Conservation (phyloP, 2,888 invertebrate species). For the Stenotaenia linearis region DNA sequence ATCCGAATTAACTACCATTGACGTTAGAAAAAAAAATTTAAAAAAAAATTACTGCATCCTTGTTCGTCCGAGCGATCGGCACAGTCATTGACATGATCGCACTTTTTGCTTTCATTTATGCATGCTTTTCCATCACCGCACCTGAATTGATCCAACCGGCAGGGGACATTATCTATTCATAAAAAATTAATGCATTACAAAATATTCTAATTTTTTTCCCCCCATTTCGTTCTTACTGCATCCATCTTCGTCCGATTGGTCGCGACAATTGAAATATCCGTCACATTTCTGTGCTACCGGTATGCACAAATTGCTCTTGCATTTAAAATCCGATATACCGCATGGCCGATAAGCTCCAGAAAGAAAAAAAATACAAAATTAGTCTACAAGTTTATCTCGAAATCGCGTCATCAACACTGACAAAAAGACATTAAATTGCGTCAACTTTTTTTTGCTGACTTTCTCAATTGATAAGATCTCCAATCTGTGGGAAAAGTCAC, state of each 20-base stretch:
- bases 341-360: conserved; percentile 79
- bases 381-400: not conserved
- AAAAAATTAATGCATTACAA: not conserved
- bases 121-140: conserved; percentile 75
- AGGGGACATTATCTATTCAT: conserved; percentile 47
- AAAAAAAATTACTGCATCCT: conserved; percentile 68
- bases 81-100: conserved; percentile 86
- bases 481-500: no score
- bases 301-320: conserved; percentile 73
- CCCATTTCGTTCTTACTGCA: conserved; percentile 54
- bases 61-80: conserved; percentile 85
- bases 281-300: conserved; percentile 85
- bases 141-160: conserved; percentile 77
- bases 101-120: conserved; percentile 66
- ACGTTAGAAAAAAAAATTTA: not conserved
- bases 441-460: no score
- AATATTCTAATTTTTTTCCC: not conserved
- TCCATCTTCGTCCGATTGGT: conserved; percentile 67
- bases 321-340: conserved; percentile 78
- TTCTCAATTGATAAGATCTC: no score
- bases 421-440: not conserved
- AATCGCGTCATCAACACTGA: not conserved
- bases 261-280: conserved; percentile 76
- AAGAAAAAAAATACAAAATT: conserved; percentile 33
- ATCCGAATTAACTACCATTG: not conserved